Evolutionary conservation across 2,888 invertebrate genomes (phyloP).

Genomic region (Octodonta nipae): DNA sequence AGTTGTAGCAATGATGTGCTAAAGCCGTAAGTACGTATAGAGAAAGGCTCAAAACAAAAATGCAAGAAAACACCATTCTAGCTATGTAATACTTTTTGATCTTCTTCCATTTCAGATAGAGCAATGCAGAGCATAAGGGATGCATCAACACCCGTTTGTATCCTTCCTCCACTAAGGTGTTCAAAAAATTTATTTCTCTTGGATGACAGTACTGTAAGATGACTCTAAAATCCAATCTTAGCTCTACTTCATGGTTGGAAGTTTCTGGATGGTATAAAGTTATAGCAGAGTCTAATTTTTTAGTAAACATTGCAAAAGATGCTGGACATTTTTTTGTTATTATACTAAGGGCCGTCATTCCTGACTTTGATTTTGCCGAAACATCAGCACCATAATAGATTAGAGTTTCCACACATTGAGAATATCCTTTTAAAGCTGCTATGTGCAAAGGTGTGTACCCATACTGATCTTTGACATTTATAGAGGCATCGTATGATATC

Average conservation of each 20-base stretch:
- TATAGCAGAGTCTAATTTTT: constrained; percentile 68
- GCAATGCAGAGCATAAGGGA: constrained; percentile 74
- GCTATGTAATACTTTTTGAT: constrained; percentile 78
- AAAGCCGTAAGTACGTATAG: constrained; percentile 68
- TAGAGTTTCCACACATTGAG: constrained; percentile 71
- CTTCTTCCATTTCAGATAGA: constrained; percentile 81
- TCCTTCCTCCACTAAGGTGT: constrained; percentile 77
- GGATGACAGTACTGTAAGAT: constrained; percentile 70
- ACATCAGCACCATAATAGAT: constrained; percentile 78
- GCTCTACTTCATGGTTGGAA: constrained; percentile 65
- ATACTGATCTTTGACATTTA: constrained; percentile 71
- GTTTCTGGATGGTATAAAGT: constrained; percentile 62
- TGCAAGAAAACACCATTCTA: constrained; percentile 60
- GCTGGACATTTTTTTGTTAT: constrained; percentile 77
- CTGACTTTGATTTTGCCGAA: constrained; percentile 75
- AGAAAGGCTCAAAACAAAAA: constrained; percentile 66
- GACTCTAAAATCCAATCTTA: constrained; percentile 70
- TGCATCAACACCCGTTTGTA: constrained; percentile 77
- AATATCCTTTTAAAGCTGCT: constrained; percentile 71
- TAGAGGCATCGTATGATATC: constrained; percentile 66
- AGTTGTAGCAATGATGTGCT: constrained; percentile 74
- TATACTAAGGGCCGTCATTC: constrained; percentile 72
- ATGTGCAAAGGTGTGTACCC: constrained; percentile 76
- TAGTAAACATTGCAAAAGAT: constrained; percentile 66
- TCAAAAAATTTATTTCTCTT: constrained; percentile 71